Conservation (phyloP, 1,140 invertebrate genomes). For the Helicoverpa zea region DNA sequence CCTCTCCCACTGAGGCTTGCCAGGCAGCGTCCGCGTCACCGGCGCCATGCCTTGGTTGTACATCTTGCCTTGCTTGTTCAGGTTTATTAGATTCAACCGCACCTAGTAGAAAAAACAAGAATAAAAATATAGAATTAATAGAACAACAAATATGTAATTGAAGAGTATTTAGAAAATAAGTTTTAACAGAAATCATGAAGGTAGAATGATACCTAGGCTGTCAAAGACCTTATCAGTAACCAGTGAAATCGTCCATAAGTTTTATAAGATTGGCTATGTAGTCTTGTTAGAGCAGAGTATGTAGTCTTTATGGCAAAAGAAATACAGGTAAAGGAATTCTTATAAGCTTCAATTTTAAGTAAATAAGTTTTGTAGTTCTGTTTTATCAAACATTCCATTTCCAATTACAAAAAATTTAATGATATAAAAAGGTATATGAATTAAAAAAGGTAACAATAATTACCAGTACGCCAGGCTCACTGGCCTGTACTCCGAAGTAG, state of each 20-base stretch:
- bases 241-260: too few species aligned
- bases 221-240: too few species aligned
- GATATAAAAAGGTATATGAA: not conserved
- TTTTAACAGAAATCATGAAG: not conserved
- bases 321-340: too few species aligned
- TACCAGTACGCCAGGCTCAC: slow-evolving; percentile 74
- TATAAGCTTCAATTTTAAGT: too few species aligned
- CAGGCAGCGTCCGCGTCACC: slow-evolving; percentile 90
- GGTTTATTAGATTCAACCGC: slow-evolving; percentile 8
- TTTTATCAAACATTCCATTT: too few species aligned
- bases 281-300: too few species aligned
- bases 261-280: too few species aligned
- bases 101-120: not conserved
- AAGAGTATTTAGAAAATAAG: not conserved
- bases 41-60: slow-evolving; percentile 97
- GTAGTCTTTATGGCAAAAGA: too few species aligned
- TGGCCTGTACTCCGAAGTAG: slow-evolving; percentile 94
- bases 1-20: slow-evolving; percentile 93
- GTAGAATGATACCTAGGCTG: too few species aligned
- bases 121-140: not conserved
- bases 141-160: not conserved
- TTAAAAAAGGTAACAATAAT: not conserved
- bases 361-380: too few species aligned
- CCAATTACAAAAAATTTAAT: not conserved
- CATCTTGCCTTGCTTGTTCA: slow-evolving; percentile 5